Evolutionary conservation across 2,113 vertebrate species (phyloP).

Genomic region (Odontesthes bonariensis): DNA sequence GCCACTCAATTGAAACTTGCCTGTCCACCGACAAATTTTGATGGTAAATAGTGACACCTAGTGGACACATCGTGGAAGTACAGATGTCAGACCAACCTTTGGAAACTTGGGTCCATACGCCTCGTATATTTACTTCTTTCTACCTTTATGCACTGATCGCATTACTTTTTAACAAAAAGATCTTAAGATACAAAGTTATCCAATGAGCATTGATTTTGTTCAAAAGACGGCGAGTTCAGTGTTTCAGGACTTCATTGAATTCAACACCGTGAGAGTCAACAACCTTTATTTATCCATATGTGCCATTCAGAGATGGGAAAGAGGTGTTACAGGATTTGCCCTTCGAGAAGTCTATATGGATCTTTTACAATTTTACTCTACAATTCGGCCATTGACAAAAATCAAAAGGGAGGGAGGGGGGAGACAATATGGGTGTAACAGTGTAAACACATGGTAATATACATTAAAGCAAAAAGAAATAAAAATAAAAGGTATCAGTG

Average conservation of each 20-base stretch:
- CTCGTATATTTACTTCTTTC: not conserved
- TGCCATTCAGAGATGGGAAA: slow-evolving; percentile 81
- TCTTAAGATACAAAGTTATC: not conserved
- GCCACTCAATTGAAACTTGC: not conserved
- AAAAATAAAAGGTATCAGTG: slow-evolving; percentile 65
- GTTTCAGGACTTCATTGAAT: slow-evolving; percentile 22
- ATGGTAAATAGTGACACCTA: slow-evolving; percentile 44
- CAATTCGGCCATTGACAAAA: slow-evolving; percentile 79
- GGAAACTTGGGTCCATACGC: too few relatives aligned
- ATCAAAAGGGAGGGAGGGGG: slow-evolving; percentile 60
- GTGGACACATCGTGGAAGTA: slow-evolving; percentile 36
- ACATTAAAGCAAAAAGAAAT: slow-evolving; percentile 77
- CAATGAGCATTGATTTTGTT: not conserved
- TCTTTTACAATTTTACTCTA: slow-evolving; percentile 78
- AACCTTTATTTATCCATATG: slow-evolving; percentile 88
- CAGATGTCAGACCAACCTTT: not conserved
- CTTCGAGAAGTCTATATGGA: slow-evolving; percentile 81
- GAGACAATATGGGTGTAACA: slow-evolving; percentile 82
- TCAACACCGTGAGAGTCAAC: slow-evolving; percentile 78
- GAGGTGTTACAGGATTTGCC: slow-evolving; percentile 80
- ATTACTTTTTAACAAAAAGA: not conserved
- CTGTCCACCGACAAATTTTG: not conserved
- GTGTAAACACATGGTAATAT: slow-evolving; percentile 83
- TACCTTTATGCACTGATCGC: too few relatives aligned
- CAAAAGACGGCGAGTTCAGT: not conserved